Percentiles rank a stretch among this genome's conserved stretches.
Evolutionary conservation across 2,888 invertebrate genomes (phyloP).

Genomic region (Lymantria dispar): DNA sequence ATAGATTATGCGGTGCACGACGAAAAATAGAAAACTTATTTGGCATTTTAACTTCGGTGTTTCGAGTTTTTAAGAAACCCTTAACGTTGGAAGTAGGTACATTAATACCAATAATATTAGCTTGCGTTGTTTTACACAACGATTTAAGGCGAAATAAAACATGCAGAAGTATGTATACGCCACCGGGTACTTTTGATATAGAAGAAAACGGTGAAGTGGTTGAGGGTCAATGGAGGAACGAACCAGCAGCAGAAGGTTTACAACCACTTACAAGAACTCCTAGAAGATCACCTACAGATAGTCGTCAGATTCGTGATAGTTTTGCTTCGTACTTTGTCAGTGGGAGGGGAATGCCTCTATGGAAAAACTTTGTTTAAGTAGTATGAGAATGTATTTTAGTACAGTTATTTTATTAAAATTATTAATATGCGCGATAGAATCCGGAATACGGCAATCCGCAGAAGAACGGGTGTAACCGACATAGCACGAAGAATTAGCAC

Average conservation of each 20-base stretch:
- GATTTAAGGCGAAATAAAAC: background rate
- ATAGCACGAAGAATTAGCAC: too few species aligned
- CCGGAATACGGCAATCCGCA: too few species aligned
- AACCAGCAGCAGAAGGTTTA: background rate
- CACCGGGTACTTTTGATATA: background rate
- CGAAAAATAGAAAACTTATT: background rate
- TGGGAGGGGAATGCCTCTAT: background rate
- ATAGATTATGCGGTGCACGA: background rate
- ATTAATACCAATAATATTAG: background rate
- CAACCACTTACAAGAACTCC: background rate
- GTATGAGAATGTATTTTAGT: background rate
- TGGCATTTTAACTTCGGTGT: background rate
- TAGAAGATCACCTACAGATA: background rate
- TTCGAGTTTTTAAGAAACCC: background rate
- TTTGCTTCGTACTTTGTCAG: background rate
- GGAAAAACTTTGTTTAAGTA: background rate
- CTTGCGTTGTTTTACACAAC: background rate
- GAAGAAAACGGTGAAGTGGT: background rate
- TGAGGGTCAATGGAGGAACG: background rate
- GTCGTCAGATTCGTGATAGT: background rate
- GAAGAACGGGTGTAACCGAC: too few species aligned
- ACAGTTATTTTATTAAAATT: too few species aligned
- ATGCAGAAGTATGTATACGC: background rate
- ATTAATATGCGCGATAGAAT: too few species aligned
- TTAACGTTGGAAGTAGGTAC: background rate